Base-by-base conservation (phyloP, 2,888 invertebrate species). In the Aphodius granarius region DNA sequence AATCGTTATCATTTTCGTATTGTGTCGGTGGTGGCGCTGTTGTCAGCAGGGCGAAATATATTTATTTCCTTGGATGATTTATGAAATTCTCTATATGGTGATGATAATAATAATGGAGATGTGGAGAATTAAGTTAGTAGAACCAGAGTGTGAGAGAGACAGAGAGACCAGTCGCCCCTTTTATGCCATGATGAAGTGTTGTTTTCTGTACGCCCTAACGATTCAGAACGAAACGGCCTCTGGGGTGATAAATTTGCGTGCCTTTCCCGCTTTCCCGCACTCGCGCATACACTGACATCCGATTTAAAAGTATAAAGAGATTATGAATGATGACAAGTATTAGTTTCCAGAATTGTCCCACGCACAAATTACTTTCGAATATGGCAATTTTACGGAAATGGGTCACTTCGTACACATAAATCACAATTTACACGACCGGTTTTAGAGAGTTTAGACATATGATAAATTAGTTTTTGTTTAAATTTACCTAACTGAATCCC, bases 241-340 rank as follows among this genome's bases (percentile, higher is more conserved):
- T 20, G 68, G 43, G n/a, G 22, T 68, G 68, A 68, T 68, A 68
- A 68, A 68, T 68, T 68, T 20, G 68, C 68, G 68, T n/a, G 68
- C 68, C 68, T 68, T 15, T 21, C n/a, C 22, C n/a, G 21, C 65
- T 9, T 15, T 21, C 21, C 17, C 68, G 68, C 21, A 6, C 20
- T 20, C 68, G 20, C 21, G 20, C 68, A 68, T 22, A 20, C 68
- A 68, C 68, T 9, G 20, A 20, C 68, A 18, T 68, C 22, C 20
- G 22, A 68, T 68, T 68, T 68, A 68, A 68, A 68, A 68, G 68
- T 68, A 68, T 68, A 68, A 68, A 68, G 68, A 68, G 68, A 68
- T 68, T 68, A 68, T 68, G 68, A 68, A 68, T 68, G 68, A 68
- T 68, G 68, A 68, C 21, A n/a, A 68, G 68, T 22, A 68, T 68